These are phyloP conservation scores for Nudaria mundana DNA, from an alignment of 2,888 invertebrate species.

Conservation along the genomic window DNA sequence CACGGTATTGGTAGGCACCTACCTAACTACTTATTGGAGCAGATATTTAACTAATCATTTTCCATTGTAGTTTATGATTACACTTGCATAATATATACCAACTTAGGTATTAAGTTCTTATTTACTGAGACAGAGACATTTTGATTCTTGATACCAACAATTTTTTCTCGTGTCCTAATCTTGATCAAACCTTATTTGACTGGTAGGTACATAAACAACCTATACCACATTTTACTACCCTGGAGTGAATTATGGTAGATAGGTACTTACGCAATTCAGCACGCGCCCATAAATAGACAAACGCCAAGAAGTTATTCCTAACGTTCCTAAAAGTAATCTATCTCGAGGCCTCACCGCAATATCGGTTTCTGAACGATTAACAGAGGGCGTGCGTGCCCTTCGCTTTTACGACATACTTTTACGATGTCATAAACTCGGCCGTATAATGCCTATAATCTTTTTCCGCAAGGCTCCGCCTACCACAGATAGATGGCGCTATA, in stretches of 20 bases:
- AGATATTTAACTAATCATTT: no score
- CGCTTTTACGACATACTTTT: conserved; percentile 78
- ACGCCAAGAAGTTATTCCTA: conserved; percentile 72
- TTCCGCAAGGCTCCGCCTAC: conserved; percentile 56
- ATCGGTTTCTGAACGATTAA: conserved; percentile 81
- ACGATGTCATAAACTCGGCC: conserved; percentile 76
- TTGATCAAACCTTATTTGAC: conserved; percentile 32
- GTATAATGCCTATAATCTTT: conserved; percentile 79
- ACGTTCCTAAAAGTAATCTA: conserved; percentile 74
- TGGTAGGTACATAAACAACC: conserved; percentile 41
- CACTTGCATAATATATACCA: no score
- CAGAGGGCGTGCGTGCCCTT: conserved; percentile 80
- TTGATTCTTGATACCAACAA: conserved; percentile 26
- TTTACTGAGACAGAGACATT: no score
- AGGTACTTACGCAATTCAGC: conserved; percentile 52
- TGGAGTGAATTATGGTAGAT: conserved; percentile 40
- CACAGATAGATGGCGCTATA: conserved; percentile 71
- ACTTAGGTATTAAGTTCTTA: no score
- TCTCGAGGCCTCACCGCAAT: conserved; percentile 76
- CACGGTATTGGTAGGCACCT: no score
- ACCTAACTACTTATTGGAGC: neutral
- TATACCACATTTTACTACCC: conserved; percentile 39
- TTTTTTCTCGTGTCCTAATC: conserved; percentile 35
- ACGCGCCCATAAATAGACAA: conserved; percentile 70
- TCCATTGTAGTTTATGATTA: no score